Evolutionary conservation across 2,888 invertebrate species (phyloP).

Genomic region (Rhorus exstirpatorius): DNA sequence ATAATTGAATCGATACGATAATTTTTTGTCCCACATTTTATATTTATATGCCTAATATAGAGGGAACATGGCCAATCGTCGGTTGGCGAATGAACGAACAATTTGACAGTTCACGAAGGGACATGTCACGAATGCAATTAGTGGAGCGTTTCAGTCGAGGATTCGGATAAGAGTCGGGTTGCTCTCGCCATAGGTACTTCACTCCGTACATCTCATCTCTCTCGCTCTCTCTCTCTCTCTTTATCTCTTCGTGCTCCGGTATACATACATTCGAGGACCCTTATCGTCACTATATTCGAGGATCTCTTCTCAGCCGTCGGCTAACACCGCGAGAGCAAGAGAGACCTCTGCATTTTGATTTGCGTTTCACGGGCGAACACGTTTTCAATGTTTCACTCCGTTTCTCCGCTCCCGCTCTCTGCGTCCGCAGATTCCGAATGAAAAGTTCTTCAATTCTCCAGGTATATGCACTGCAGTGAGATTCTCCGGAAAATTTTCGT

Average conservation of each 20-base stretch:
- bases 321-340: constrained; percentile 49
- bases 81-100: constrained; percentile 76
- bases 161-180: constrained; percentile 71
- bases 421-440: constrained; percentile 55
- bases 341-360: constrained; percentile 84
- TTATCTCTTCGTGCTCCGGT: constrained; percentile 61
- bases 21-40: not conserved
- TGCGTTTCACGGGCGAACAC: constrained; percentile 77
- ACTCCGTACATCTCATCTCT: constrained; percentile 37
- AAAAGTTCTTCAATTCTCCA: constrained; percentile 58
- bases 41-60: constrained; percentile 21
- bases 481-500: constrained; percentile 29
- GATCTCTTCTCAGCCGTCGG: constrained; percentile 66
- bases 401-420: constrained; percentile 30
- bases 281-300: constrained; percentile 56
- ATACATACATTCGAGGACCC: constrained; percentile 64
- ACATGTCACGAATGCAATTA: constrained; percentile 86
- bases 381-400: constrained; percentile 77
- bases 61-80: constrained; percentile 51
- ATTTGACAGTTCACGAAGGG: constrained; percentile 81
- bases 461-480: constrained; percentile 26
- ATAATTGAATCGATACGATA: constrained; percentile 2
- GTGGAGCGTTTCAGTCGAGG: constrained; percentile 85
- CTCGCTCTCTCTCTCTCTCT: no score
- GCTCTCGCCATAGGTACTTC: constrained; percentile 73